phyloP scores from a whole-genome alignment of 1,140 invertebrate species.

The Nilaparvata lugens region DNA sequence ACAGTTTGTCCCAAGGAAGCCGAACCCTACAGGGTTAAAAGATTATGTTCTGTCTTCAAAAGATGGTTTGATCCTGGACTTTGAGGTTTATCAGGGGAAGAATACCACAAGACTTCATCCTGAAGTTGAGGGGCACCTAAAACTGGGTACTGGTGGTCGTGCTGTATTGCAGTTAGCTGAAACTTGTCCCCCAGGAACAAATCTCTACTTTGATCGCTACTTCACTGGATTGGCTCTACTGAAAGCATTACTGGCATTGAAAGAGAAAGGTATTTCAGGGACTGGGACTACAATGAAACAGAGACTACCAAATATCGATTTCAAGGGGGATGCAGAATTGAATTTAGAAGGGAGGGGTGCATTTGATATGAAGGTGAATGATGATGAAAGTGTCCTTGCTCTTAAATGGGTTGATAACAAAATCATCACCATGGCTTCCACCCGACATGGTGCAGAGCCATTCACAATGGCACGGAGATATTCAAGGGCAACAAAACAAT shows the following conservation, averaged over 20 bases:
- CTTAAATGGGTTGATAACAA: slow-evolving; percentile 14
- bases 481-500: not conserved
- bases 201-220: no score
- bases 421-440: no score
- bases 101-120: slow-evolving; percentile 1
- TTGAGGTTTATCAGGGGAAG: no score
- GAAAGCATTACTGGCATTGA: no score
- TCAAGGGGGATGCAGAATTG: not conserved
- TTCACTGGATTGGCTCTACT: no score
- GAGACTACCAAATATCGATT: no score
- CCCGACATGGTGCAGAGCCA: not conserved
- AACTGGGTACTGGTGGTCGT: slow-evolving; percentile 16
- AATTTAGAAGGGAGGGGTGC: no score
- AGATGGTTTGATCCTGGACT: slow-evolving; percentile 21
- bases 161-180: slow-evolving; percentile 17
- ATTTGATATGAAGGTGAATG: no score
- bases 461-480: not conserved
- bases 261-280: not conserved
- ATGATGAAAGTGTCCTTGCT: not conserved
- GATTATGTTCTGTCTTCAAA: slow-evolving; percentile 21
- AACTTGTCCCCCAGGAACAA: slow-evolving; percentile 21
- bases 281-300: slow-evolving; percentile 10
- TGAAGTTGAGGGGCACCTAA: not conserved
- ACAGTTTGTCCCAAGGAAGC: slow-evolving; percentile 23
- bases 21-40: no score